Conservation (phyloP, 2,888 invertebrate species). For the Abrostola triplasia region DNA sequence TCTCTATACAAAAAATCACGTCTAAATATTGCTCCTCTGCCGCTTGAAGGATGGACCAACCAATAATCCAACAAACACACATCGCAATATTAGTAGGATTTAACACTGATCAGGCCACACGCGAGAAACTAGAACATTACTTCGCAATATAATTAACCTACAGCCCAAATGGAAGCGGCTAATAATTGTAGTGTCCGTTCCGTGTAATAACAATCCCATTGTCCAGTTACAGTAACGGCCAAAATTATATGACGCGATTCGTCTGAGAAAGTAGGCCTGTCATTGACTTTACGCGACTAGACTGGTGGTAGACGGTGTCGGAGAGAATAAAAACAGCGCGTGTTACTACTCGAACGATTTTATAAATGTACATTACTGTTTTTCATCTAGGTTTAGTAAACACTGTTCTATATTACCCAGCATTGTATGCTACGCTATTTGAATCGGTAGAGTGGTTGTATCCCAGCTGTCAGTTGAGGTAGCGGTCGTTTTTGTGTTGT, state of each 20-base stretch:
- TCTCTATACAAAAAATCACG: no score
- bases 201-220: slow-evolving; percentile 74
- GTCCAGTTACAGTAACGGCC: slow-evolving; percentile 76
- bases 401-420: background rate
- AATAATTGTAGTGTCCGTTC: slow-evolving; percentile 76
- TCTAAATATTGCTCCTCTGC: no score
- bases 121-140: slow-evolving; percentile 60
- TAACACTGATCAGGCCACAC: slow-evolving; percentile 47
- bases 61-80: no score
- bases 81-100: background rate
- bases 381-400: background rate
- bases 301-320: slow-evolving; percentile 77
- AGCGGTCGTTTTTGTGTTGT: slow-evolving; percentile 44
- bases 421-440: slow-evolving; percentile 21
- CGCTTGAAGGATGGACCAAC: no score
- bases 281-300: slow-evolving; percentile 80
- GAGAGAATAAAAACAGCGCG: slow-evolving; percentile 38
- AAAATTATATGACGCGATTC: slow-evolving; percentile 74
- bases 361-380: slow-evolving; percentile 52
- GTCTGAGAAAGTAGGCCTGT: slow-evolving; percentile 83
- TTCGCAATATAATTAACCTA: slow-evolving; percentile 69
- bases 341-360: slow-evolving; percentile 1
- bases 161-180: slow-evolving; percentile 37
- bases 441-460: background rate
- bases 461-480: slow-evolving; percentile 2